These are phyloP conservation scores for Leptoclinus maculatus DNA, from an alignment of 2,797 vertebrate species.

Conservation along the genomic window DNA sequence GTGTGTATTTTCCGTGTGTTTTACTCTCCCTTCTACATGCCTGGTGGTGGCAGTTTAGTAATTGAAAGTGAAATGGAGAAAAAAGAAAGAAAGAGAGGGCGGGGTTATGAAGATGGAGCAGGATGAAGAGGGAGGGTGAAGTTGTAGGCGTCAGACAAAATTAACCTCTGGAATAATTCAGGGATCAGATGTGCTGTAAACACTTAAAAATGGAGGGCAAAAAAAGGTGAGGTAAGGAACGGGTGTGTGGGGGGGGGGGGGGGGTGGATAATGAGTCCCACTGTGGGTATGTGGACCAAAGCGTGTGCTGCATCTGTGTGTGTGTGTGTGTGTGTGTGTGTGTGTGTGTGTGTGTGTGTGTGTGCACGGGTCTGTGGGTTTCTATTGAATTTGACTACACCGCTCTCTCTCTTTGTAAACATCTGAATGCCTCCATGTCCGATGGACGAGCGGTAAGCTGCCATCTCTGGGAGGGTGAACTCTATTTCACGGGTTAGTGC, in stretches of 20 bases:
- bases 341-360: not conserved
- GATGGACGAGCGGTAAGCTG: slow-evolving; percentile 55
- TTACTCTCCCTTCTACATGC: slow-evolving; percentile 58
- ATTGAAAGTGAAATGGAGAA: slow-evolving; percentile 66
- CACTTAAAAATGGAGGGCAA: slow-evolving; percentile 35
- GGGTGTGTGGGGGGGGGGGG: slow-evolving; percentile 9
- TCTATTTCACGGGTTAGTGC: slow-evolving; percentile 81
- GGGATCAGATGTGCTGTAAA: slow-evolving; percentile 55
- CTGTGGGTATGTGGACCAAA: slow-evolving; percentile 31
- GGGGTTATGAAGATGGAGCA: slow-evolving; percentile 25
- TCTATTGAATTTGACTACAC: slow-evolving; percentile 52
- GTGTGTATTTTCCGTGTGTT: slow-evolving; percentile 62
- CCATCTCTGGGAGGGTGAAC: slow-evolving; percentile 70
- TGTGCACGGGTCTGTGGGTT: not conserved
- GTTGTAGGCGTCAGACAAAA: slow-evolving; percentile 54
- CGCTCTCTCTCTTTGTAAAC: slow-evolving; percentile 54
- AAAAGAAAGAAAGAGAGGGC: slow-evolving; percentile 36
- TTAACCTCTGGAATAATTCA: slow-evolving; percentile 62
- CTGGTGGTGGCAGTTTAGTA: slow-evolving; percentile 63
- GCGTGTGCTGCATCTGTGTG: slow-evolving; percentile 9
- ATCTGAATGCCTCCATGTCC: slow-evolving; percentile 53
- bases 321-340: too few species aligned
- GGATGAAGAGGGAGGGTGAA: slow-evolving; percentile 39
- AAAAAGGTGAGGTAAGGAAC: slow-evolving; percentile 22
- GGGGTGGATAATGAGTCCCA: slow-evolving; percentile 55